These are phyloP conservation scores for Helleia helle DNA, from an alignment of 2,888 invertebrate genomes.

Conservation along the genomic window DNA sequence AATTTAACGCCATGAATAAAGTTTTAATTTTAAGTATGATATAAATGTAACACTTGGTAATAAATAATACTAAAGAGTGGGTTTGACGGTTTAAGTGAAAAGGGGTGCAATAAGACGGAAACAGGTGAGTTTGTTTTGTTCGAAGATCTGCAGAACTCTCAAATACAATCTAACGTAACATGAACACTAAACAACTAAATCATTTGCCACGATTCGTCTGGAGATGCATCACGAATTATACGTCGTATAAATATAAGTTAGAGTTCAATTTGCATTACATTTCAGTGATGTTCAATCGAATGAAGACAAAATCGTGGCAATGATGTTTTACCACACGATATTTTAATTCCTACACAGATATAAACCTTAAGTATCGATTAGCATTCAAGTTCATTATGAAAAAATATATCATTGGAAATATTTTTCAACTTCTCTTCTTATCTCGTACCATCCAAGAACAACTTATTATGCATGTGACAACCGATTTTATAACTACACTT, in stretches of 20 bases:
- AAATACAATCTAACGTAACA: conserved; percentile 68
- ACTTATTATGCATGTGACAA: conserved; percentile 71
- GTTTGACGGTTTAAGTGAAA: conserved; percentile 35
- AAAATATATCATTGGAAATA: conserved; percentile 74
- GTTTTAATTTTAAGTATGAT: conserved; percentile 18
- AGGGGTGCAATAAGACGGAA: conserved; percentile 53
- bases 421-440: conserved; percentile 68
- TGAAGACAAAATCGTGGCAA: conserved; percentile 38
- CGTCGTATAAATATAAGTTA: conserved; percentile 4
- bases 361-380: conserved; percentile 70
- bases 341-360: conserved; percentile 69
- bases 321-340: conserved; percentile 63
- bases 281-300: conserved; percentile 18
- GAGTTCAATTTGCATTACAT: conserved; percentile 8
- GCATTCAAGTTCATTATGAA: conserved; percentile 71
- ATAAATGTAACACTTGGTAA: conserved; percentile 19
- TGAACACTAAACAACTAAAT: conserved; percentile 71
- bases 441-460: conserved; percentile 68
- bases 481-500: conserved; percentile 69
- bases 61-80: conserved; percentile 30
- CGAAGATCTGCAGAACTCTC: conserved; percentile 46
- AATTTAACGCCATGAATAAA: conserved; percentile 33
- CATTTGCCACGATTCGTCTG: conserved; percentile 46
- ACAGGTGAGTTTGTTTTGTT: conserved; percentile 44
- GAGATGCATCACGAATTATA: conserved; percentile 17